phyloP scores from a whole-genome alignment of 2,888 invertebrate species.

The Caenorhabditis sp. region DNA sequence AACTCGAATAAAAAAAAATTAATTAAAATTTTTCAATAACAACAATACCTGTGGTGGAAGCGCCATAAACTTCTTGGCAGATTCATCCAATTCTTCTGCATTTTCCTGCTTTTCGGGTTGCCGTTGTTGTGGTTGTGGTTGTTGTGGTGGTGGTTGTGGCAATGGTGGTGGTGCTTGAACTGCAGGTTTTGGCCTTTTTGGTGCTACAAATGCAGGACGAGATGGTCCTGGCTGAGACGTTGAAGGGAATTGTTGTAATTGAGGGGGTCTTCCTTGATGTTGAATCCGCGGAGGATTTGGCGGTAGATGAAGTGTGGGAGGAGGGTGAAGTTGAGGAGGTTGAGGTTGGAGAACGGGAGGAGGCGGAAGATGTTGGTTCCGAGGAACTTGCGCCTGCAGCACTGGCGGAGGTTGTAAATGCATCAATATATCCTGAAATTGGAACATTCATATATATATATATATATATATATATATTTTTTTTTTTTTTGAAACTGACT shows the following conservation, averaged over 20 bases:
- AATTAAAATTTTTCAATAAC: constrained; percentile 1
- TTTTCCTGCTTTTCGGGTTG: background rate
- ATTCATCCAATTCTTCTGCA: background rate
- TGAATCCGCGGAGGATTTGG: constrained; percentile 3
- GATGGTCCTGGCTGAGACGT: background rate
- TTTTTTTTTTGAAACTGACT: background rate
- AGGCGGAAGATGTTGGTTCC: background rate
- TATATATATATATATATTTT: background rate
- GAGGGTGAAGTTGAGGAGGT: background rate
- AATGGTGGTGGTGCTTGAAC: background rate
- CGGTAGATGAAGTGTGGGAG: background rate
- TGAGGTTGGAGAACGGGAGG: background rate
- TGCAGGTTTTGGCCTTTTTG: constrained; percentile 11
- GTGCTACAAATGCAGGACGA: constrained; percentile 3
- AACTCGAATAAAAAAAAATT: background rate
- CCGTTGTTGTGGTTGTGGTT: background rate
- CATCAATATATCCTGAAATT: background rate
- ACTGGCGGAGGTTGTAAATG: background rate
- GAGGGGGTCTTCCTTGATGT: background rate
- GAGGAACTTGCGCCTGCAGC: background rate
- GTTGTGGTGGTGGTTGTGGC: constrained; percentile 7
- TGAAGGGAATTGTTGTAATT: constrained; percentile 2
- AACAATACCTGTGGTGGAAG: background rate
- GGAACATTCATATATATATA: background rate
- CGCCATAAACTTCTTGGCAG: background rate